These are phyloP conservation scores for Anastatus disparis DNA, from an alignment of 1,140 invertebrate genomes.

Conservation along the genomic window DNA sequence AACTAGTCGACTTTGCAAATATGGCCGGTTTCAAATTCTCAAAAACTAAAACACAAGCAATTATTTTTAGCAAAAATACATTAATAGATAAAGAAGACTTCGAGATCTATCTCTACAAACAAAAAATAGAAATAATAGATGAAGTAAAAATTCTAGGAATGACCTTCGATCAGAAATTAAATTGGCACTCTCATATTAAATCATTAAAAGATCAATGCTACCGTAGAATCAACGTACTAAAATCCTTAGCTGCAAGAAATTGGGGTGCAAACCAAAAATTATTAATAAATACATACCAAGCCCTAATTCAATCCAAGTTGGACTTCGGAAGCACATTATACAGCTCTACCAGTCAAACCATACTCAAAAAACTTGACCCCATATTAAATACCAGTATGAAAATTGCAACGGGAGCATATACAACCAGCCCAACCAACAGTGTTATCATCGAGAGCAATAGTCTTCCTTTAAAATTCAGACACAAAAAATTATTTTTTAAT, in stretches of 20 bases:
- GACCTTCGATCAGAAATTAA: background rate
- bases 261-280: constrained; percentile 9
- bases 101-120: background rate
- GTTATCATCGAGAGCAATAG: constrained; percentile 21
- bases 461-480: constrained; percentile 12
- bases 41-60: background rate
- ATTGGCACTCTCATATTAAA: background rate
- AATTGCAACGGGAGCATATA: constrained; percentile 37
- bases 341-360: constrained; percentile 39
- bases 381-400: constrained; percentile 24
- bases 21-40: background rate
- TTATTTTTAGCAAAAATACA: background rate
- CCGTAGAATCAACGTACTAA: background rate
- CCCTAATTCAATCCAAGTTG: constrained; percentile 44
- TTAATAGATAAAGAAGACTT: background rate
- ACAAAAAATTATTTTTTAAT: constrained; percentile 16
- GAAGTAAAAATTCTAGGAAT: background rate
- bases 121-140: background rate
- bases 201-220: background rate
- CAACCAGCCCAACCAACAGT: constrained; percentile 37
- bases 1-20: background rate
- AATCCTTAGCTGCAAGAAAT: background rate
- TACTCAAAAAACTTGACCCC: constrained; percentile 35
- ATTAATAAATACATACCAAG: constrained; percentile 39
- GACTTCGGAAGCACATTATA: constrained; percentile 46